Evolutionary conservation across 2,797 vertebrate genomes (phyloP).

Genomic region (Anabas testudineus): DNA sequence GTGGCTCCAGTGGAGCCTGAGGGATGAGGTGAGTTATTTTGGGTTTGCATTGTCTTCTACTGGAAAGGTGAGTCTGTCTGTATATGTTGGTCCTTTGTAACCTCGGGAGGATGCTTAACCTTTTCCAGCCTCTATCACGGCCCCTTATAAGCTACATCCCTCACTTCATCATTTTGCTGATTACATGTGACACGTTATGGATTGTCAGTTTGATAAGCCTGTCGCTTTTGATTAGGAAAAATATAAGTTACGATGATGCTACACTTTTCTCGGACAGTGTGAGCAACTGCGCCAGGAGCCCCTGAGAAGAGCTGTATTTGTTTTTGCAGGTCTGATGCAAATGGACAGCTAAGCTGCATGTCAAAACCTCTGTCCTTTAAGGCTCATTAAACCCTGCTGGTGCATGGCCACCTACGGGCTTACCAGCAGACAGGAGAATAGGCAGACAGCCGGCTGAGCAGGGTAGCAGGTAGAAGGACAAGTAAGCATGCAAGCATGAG

Average conservation of each 20-base stretch:
- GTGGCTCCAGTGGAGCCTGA: constrained; percentile 32
- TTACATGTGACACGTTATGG: constrained; percentile 43
- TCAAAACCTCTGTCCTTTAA: constrained; percentile 71
- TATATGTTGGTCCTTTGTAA: background rate
- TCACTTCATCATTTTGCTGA: constrained; percentile 44
- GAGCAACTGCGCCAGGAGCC: constrained; percentile 20
- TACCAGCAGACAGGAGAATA: constrained; percentile 35
- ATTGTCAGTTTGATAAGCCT: constrained; percentile 32
- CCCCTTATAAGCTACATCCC: constrained; percentile 22
- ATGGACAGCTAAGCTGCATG: constrained; percentile 50
- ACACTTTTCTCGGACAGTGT: background rate
- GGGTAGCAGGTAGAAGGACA: constrained; percentile 38
- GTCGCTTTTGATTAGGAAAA: constrained; percentile 51
- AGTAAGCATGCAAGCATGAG: constrained; percentile 54
- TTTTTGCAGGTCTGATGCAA: constrained; percentile 31
- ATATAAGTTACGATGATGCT: constrained; percentile 14
- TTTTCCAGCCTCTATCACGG: constrained; percentile 3
- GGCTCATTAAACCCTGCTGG: constrained; percentile 74
- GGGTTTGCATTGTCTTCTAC: constrained; percentile 1
- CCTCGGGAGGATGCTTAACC: constrained; percentile 10
- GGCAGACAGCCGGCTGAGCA: constrained; percentile 35
- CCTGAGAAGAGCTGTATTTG: constrained; percentile 14
- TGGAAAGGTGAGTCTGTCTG: constrained; percentile 9
- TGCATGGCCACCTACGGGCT: constrained; percentile 61
- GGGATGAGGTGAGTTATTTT: constrained; percentile 55